These are phyloP conservation scores for Phyllotreta striolata DNA, from an alignment of 2,888 invertebrate genomes.

Conservation along the genomic window DNA sequence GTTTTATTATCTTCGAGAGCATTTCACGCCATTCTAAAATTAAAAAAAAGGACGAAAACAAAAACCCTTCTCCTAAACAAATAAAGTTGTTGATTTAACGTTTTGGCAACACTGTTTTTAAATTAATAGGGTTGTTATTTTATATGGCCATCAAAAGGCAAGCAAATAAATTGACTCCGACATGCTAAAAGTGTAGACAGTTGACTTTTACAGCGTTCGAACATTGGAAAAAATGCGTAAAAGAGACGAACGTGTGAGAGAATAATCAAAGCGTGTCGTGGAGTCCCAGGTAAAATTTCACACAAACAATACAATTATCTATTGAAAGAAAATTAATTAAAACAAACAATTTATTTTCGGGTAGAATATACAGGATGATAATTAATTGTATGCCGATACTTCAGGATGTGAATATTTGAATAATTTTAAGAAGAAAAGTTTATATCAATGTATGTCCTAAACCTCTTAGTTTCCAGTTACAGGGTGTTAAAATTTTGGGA, in stretches of 20 bases:
- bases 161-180: constrained; percentile 54
- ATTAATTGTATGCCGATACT: no score
- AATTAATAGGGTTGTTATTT: constrained; percentile 46
- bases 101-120: constrained; percentile 40
- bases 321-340: no score
- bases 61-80: constrained; percentile 33
- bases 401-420: no score
- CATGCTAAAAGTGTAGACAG: constrained; percentile 53
- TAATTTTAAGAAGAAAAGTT: no score
- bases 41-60: constrained; percentile 25
- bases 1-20: constrained; percentile 38
- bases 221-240: constrained; percentile 52
- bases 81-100: constrained; percentile 41
- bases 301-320: no score
- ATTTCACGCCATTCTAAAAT: constrained; percentile 36
- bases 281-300: constrained; percentile 46
- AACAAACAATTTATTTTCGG: no score
- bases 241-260: constrained; percentile 48
- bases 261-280: constrained; percentile 37
- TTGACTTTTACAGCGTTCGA: constrained; percentile 54
- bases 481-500: no score
- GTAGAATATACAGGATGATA: no score
- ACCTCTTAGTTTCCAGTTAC: no score
- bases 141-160: constrained; percentile 53
- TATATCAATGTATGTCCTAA: no score